Base-by-base conservation (phyloP, 1,140 invertebrate genomes). In the Nymphalis io region DNA sequence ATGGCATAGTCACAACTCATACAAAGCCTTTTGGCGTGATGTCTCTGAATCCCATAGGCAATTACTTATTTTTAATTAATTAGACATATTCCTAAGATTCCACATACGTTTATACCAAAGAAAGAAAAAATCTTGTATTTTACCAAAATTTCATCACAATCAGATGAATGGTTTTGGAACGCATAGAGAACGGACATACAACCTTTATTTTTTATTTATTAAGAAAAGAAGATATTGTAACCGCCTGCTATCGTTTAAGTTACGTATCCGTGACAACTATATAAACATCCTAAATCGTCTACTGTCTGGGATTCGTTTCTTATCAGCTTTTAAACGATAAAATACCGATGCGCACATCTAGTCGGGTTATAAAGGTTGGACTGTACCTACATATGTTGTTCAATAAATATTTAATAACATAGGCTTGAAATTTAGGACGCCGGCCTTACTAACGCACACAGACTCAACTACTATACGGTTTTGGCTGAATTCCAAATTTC, bases 401-500 rank as follows among this genome's bases (percentile, higher is more conserved):
- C 68, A 73, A 80, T 80, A 77, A 83, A 80, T 79, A 76, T 80
- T 84, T 73, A 76, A 84, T 82, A 80, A 80, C 70, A 65, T 79
- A 70, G 60, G 70, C 69, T 72, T 72, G 73, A 79, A 80, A 88
- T 84, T 77, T 81, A 80, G 83, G 79, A 76, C 84, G 79, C 74
- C 70, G 79, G 80, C 78, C 79, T 75, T 86, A 83, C 78, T 73
- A 48, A 55, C 51, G 74, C 70, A 79, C 76, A 68, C 77, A 72
- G 73, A 70, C 71, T 67, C 78, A 60, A 75, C 58, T 55, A 62
- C 73, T 78, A 74, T 80, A 80, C 75, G 76, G 71, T 79, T 81
- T 70, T 88, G 86, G 86, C 86, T 77, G 65, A 78, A 81, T 82
- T 85, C 86, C 86, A 88, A 86, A 79, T 80, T 70, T 78, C 72